A percentile compares a stretch with the other conserved stretches of the same genome.
Evolutionary conservation across 2,113 vertebrate genomes (phyloP).

Genomic region (Corythornis madagascariensis): DNA sequence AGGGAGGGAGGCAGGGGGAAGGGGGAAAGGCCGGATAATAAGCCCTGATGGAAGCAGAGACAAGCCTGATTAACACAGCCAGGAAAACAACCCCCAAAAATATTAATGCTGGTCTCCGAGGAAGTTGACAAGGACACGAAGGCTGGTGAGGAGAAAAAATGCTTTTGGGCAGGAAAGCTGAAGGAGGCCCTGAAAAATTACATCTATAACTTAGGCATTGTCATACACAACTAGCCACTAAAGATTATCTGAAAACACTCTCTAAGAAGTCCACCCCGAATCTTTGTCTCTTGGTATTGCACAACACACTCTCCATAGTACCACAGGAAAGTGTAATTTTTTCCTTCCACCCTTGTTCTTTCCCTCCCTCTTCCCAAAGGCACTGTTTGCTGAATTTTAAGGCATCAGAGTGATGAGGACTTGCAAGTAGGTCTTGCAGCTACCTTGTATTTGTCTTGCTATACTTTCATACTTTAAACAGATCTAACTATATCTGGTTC

Average conservation of each 20-base stretch:
- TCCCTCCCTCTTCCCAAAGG: background rate
- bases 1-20: background rate
- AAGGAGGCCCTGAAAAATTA: background rate
- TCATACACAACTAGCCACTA: background rate
- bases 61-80: conserved; percentile 69
- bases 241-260: background rate
- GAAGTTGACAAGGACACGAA: conserved; percentile 58
- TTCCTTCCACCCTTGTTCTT: background rate
- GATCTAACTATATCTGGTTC: background rate
- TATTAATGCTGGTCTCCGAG: conserved; percentile 19
- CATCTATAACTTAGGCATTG: background rate
- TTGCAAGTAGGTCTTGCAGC: background rate
- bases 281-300: background rate
- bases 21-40: conserved; percentile 59
- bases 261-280: background rate
- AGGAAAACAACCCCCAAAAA: conserved; percentile 70
- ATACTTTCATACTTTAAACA: background rate
- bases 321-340: background rate
- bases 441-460: background rate
- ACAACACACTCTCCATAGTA: background rate
- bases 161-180: conserved; percentile 36
- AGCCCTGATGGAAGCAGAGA: conserved; percentile 67
- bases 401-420: background rate
- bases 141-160: background rate
- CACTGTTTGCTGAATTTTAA: background rate